Evolutionary conservation across 1,140 invertebrate species (phyloP).

Genomic region (Cotesia chilonis): DNA sequence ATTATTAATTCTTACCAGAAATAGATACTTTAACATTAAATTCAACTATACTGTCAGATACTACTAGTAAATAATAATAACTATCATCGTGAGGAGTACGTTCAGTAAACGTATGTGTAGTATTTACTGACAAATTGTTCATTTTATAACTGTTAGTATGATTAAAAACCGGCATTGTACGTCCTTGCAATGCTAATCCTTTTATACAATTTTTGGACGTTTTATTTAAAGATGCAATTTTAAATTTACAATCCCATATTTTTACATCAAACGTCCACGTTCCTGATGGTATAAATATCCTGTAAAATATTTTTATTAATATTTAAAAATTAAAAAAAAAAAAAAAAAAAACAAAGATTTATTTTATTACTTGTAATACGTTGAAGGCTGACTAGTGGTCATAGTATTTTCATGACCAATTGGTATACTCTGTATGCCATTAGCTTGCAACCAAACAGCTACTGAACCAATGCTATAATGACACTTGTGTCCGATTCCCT

Average conservation of each 20-base stretch:
- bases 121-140: constrained; percentile 54
- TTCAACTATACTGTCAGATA: constrained; percentile 61
- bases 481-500: constrained; percentile 65
- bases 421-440: constrained; percentile 60
- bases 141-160: constrained; percentile 49
- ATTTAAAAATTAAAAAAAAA: constrained; percentile 13
- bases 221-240: constrained; percentile 44
- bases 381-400: constrained; percentile 56
- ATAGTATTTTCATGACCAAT: constrained; percentile 55
- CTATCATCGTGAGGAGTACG: constrained; percentile 65
- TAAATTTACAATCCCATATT: constrained; percentile 64
- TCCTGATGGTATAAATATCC: constrained; percentile 67
- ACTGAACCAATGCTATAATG: constrained; percentile 69
- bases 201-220: constrained; percentile 57
- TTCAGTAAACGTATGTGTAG: constrained; percentile 59
- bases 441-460: constrained; percentile 64
- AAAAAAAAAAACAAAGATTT: constrained; percentile 10
- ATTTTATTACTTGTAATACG: constrained; percentile 63
- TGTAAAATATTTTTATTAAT: constrained; percentile 43
- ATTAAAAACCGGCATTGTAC: constrained; percentile 61
- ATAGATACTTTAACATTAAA: constrained; percentile 62
- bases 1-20: constrained; percentile 53
- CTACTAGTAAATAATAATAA: constrained; percentile 68
- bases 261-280: constrained; percentile 64
- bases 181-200: constrained; percentile 57